phyloP scores from a whole-genome alignment of 2,888 invertebrate species.

The Zaprionus bogoriensis region DNA sequence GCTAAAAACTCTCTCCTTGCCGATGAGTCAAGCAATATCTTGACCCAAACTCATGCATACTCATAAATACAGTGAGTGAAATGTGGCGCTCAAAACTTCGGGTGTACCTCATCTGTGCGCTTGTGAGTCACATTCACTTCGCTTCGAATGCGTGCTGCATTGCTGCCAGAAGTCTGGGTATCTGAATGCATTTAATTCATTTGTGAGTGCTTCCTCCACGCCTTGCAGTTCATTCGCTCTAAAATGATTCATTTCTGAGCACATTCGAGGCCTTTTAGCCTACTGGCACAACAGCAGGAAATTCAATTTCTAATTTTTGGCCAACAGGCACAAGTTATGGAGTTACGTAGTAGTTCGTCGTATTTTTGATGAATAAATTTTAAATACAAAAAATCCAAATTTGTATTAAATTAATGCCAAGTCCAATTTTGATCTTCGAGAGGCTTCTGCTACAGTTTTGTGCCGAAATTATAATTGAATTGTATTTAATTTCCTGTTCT shows the following conservation, averaged over 20 bases:
- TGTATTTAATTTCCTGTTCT: too few relatives aligned
- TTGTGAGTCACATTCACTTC: background rate
- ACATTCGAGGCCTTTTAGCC: background rate
- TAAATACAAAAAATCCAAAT: too few relatives aligned
- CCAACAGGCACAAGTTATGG: too few relatives aligned
- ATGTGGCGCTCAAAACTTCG: background rate
- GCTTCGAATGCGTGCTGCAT: background rate
- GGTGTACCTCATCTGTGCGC: background rate
- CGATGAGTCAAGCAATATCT: conserved; percentile 42
- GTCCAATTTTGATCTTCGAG: too few relatives aligned
- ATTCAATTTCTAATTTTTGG: conserved; percentile 20
- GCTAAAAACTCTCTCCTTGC: conserved; percentile 24
- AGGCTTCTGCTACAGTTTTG: too few relatives aligned
- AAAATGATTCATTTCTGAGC: background rate
- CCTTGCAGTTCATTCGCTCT: background rate
- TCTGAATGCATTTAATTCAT: background rate
- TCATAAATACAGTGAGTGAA: background rate
- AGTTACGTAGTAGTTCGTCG: too few relatives aligned
- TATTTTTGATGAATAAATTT: too few relatives aligned
- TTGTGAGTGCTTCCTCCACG: background rate
- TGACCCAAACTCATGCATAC: conserved; percentile 8
- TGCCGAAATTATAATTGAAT: too few relatives aligned
- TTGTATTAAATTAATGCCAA: too few relatives aligned
- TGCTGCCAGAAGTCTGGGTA: background rate
- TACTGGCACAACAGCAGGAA: conserved; percentile 46